Percentiles rank a stretch among this genome's conserved stretches.
These are phyloP conservation scores for Psittacula echo DNA, from an alignment of 2,797 vertebrate species.

Conservation along the genomic window DNA sequence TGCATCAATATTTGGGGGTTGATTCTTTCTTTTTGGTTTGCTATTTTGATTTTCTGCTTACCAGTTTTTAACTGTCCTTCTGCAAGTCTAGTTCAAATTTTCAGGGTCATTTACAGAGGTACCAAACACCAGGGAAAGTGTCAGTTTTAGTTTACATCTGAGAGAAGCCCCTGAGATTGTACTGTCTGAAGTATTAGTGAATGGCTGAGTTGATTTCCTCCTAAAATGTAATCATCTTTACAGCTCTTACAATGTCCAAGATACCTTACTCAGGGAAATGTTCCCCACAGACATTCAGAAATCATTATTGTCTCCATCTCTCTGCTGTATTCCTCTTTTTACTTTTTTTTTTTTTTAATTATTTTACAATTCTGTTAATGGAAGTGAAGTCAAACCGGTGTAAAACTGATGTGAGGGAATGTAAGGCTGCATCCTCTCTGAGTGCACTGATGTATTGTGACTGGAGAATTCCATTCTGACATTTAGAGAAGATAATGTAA, in stretches of 20 bases:
- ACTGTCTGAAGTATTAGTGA: not conserved
- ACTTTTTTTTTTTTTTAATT: not conserved
- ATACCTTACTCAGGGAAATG: not conserved
- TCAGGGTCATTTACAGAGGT: not conserved
- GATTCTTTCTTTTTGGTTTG: not conserved
- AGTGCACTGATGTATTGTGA: not conserved
- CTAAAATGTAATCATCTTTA: not conserved
- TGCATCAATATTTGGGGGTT: not conserved
- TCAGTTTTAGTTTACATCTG: constrained; percentile 20
- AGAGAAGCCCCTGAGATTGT: not conserved
- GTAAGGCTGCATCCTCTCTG: not conserved
- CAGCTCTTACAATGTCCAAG: not conserved
- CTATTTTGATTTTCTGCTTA: not conserved
- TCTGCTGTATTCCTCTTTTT: not conserved
- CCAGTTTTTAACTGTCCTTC: not conserved
- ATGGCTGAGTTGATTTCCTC: not conserved
- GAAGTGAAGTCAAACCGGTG: not conserved
- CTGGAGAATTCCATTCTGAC: constrained; percentile 17
- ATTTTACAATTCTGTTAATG: not conserved
- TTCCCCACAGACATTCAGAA: not conserved
- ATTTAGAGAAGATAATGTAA: constrained; percentile 53
- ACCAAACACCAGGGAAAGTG: not conserved
- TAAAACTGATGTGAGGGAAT: not conserved
- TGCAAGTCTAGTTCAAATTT: constrained; percentile 19
- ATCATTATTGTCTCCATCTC: not conserved